Evolutionary conservation across 2,888 invertebrate species (phyloP).

Genomic region (Muscina levida): DNA sequence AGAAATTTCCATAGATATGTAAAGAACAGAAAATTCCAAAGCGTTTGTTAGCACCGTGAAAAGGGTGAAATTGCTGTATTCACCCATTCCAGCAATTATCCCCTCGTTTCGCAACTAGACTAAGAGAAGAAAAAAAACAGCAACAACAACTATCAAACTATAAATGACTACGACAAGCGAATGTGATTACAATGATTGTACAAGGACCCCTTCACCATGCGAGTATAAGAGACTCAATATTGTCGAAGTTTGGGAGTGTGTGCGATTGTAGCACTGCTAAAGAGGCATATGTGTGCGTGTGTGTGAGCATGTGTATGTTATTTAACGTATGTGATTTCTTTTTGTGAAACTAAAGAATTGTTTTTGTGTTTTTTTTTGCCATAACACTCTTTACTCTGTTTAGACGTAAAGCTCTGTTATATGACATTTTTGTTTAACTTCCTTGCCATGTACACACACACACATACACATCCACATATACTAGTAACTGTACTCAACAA

Average conservation of each 20-base stretch:
- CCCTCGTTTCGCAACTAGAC: slow-evolving; percentile 8
- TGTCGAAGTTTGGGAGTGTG: too few relatives aligned
- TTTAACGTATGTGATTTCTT: neutral
- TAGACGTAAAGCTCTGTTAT: slow-evolving; percentile 31
- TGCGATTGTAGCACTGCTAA: too few relatives aligned
- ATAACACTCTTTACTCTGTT: slow-evolving; percentile 26
- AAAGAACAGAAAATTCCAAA: neutral
- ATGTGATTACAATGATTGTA: slow-evolving; percentile 22
- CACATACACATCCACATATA: slow-evolving; percentile 18
- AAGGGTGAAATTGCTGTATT: slow-evolving; percentile 30
- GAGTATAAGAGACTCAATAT: too few relatives aligned
- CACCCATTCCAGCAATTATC: slow-evolving; percentile 11
- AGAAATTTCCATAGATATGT: too few relatives aligned
- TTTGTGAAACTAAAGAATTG: slow-evolving; percentile 33
- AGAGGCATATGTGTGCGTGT: neutral
- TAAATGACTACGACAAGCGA: neutral
- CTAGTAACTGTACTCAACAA: slow-evolving; percentile 25
- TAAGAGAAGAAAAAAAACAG: neutral
- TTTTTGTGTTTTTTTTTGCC: slow-evolving; percentile 33
- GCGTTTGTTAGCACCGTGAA: slow-evolving; percentile 39
- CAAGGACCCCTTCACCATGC: too few relatives aligned
- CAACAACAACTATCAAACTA: neutral
- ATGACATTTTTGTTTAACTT: neutral
- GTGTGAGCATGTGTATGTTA: neutral
- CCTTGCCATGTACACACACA: slow-evolving; percentile 41